Base-by-base conservation (phyloP, 2,888 invertebrate genomes). In the Gasteruption jaculator region DNA sequence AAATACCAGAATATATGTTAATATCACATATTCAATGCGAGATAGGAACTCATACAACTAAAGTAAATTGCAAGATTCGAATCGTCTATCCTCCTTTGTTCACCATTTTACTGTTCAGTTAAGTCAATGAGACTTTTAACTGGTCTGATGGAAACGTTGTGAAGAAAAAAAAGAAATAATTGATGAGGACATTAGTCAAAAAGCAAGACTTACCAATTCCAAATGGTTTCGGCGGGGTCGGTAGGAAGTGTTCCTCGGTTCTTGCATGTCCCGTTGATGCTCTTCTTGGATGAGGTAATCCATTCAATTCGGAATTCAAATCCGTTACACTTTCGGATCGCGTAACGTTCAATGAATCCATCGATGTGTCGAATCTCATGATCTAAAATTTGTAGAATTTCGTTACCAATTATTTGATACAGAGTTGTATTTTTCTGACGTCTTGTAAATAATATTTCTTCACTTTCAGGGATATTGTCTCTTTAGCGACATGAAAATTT, bases 281-380 rank as follows among this genome's bases (percentile, higher is more conserved):
- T 19, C 68, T 56, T 5, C 67, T 52, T 3, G 61, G 50, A 48
- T 67, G 61, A 3, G 62, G 58, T 25, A 64, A 31, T 24, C 60
- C 65, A 38, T 57, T 65, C 34, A 75, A 67, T 46, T 86, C 85
- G 49, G 84, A 83, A 59, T 83, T 88, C 10, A 90, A 72, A 73
- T 90, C 89, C 14, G 85, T 85, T 56, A 89, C 88, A 65, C 89
- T 89, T 68, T 90, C 90, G 19, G 90, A 89, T 21, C 89, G 81
- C 12, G 81, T 82, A 52, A 88, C 82, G 34, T 83, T 84, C 49
- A 87, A 73, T 20, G 86, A 85, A 68, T 88, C 89, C 74, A 85
- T 82, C 41, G 86, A 85, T 31, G 83, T 81, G 67, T 89, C 88
- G 70, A 86, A 77, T 42, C 85, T 80, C 86, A 88, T 86, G 42